phyloP scores from a whole-genome alignment of 2,888 invertebrate genomes.

The Netelia fuscicornis region DNA sequence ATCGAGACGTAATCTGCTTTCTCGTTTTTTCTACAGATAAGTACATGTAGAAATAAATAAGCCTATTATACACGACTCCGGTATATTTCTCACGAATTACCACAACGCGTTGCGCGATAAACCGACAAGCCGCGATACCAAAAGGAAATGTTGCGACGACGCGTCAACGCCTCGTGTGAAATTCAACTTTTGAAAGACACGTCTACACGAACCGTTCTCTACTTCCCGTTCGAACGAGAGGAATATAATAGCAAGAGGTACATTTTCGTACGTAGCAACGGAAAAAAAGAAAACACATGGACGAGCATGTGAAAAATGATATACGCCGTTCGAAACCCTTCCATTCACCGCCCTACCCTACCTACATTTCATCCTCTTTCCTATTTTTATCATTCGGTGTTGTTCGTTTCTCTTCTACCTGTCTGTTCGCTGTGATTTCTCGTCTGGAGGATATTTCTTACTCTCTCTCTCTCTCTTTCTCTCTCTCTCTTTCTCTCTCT shows the following conservation, averaged over 20 bases:
- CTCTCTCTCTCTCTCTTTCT: not conserved
- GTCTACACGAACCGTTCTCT: no score
- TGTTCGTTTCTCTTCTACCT: not conserved
- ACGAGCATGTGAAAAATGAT: not conserved
- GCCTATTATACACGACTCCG: no score
- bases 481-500: not conserved
- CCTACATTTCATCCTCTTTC: not conserved
- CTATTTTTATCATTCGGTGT: not conserved
- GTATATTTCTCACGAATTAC: no score
- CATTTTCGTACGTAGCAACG: not conserved
- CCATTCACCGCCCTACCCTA: not conserved
- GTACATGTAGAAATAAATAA: no score
- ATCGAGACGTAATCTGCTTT: no score
- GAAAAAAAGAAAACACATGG: not conserved
- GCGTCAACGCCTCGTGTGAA: not conserved
- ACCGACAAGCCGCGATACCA: not conserved
- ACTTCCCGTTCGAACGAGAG: not conserved
- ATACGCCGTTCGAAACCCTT: not conserved
- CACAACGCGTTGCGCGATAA: not conserved
- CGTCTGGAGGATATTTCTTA: not conserved
- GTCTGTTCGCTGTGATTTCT: not conserved
- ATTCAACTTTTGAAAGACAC: not conserved
- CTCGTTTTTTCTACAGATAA: no score
- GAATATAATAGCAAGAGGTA: not conserved
- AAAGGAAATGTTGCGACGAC: not conserved